These are phyloP conservation scores for Myotis myotis DNA, from an alignment of 2,797 vertebrate species.

Conservation along the genomic window DNA sequence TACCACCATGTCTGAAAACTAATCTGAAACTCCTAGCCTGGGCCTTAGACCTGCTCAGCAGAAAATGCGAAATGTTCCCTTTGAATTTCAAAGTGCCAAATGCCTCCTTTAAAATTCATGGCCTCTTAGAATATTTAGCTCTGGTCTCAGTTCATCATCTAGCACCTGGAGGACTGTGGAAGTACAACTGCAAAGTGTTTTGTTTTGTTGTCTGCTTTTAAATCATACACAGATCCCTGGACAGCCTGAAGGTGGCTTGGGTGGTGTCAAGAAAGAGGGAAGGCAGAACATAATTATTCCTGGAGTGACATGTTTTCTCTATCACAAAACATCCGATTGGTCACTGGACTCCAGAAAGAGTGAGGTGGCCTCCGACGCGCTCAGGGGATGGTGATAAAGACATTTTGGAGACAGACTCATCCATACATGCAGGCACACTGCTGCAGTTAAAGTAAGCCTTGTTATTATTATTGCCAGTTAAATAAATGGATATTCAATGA, in stretches of 20 bases:
- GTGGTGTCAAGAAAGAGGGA: not conserved
- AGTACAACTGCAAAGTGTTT: not conserved
- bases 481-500: constrained; percentile 38
- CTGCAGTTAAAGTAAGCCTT: not conserved
- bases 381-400: not conserved
- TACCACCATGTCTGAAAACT: not conserved
- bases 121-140: not conserved
- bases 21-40: not conserved
- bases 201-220: constrained; percentile 23
- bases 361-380: not conserved
- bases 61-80: not conserved
- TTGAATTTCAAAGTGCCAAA: constrained; percentile 21
- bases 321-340: not conserved
- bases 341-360: not conserved
- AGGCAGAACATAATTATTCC: not conserved
- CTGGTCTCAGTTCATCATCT: not conserved
- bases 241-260: not conserved
- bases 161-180: not conserved
- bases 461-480: constrained; percentile 45
- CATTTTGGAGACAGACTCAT: not conserved
- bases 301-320: not conserved
- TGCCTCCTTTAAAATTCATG: constrained; percentile 39
- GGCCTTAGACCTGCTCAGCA: not conserved
- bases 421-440: not conserved
- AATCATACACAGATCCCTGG: not conserved